Conservation (phyloP, 37 sponge, comb jelly and placozoan genomes). For the Eunapius fragilis region DNA sequence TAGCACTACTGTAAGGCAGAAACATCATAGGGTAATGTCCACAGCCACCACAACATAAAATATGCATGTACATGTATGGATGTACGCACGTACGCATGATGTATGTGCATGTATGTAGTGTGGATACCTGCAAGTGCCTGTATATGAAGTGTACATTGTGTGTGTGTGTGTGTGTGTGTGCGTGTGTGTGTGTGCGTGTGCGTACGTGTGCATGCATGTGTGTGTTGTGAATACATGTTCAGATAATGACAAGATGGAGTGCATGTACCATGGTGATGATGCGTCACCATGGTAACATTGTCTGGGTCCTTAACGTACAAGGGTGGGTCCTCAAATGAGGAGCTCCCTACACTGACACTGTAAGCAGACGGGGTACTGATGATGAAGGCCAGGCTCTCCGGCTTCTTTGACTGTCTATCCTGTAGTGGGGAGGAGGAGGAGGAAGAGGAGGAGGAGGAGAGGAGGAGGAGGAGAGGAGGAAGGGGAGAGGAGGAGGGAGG, state of each 20-base stretch:
- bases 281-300: no score
- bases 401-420: not conserved
- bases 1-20: no score
- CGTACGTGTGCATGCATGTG: not conserved
- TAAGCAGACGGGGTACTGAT: not conserved
- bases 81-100: no score
- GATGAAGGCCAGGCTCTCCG: not conserved
- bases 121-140: not conserved
- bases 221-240: no score
- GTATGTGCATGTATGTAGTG: no score
- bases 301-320: not conserved
- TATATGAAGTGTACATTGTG: no score
- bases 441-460: not conserved
- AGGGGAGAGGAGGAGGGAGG: constrained; percentile 4
- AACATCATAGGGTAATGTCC: no score
- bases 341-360: constrained; percentile 11
- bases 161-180: no score
- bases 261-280: not conserved
- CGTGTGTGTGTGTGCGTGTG: no score
- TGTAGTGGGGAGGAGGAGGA: not conserved
- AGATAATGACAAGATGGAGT: no score
- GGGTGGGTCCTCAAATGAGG: not conserved
- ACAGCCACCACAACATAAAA: no score
- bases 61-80: no score
- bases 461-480: constrained; percentile 2